Evolutionary conservation across 2,888 invertebrate species (phyloP), one percentile per base, ranked within the genome.

Genomic region (Ophioninae sp.): DNA sequence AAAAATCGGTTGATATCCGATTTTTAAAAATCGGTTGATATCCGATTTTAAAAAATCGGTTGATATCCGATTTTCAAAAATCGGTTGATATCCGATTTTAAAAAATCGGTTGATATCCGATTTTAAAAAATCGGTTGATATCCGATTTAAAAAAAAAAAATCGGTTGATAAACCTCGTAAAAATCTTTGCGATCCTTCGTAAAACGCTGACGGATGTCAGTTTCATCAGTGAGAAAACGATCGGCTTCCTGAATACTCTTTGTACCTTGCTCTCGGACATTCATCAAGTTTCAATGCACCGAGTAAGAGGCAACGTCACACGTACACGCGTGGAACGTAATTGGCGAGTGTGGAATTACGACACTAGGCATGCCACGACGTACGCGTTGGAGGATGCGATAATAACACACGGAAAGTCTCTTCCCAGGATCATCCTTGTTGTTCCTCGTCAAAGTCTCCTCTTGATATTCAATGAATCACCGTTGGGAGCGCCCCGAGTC

Each of bases 401-500:
- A 67, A 75, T 75, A 75, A 56, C 67, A 56, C 63, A 9, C 68
- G 72, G 63, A 56, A 17, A 71, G 65, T 75, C 69, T 84, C 71
- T 51, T 51, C 76, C 84, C 84, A 79, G 75, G 63, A 79, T 84
- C 79, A 78, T 79, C 76, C 20, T 68, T 68, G n/a, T 41, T 68
- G 30, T 59, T 58, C 23, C 13, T 59, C 39, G 22, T 72, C 41
- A 58, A 65, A 67, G 58, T 44, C 5, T 71, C 51, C 64, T 69
- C 69, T 78, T 37, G 9, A 22, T 79, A 44, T 51, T 67, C 37
- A 71, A 74, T 51, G 81, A 77, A 78, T 81, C 69, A 56, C 41
- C 63, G 39, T 64, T 17, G 58, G 23, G 17, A 64, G 13, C 77
- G 23, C 13, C 59, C 10, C 41, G 7, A 37, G 30, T 51, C 44